Percentiles rank a stretch among this genome's conserved stretches.
Conservation (phyloP, 2,888 invertebrate genomes). For the Melieria crassipennis region DNA sequence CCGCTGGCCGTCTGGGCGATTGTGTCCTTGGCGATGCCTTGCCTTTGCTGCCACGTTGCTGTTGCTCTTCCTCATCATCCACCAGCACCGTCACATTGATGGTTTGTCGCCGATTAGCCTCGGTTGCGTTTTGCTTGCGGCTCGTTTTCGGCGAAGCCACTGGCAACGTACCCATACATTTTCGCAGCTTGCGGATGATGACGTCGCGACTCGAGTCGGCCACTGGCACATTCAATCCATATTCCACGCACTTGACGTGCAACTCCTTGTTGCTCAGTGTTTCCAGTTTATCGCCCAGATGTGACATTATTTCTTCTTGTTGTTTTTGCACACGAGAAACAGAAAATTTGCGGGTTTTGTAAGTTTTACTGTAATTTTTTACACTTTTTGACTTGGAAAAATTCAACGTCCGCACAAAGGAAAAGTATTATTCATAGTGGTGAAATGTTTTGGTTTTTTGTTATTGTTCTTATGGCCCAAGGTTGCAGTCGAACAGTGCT, state of each 20-base stretch:
- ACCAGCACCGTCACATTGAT: conserved; percentile 23
- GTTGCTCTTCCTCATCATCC: conserved; percentile 11
- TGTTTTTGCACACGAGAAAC: not conserved
- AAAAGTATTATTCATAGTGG: conserved; percentile 18
- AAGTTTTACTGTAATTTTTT: not conserved
- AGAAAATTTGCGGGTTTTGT: not conserved
- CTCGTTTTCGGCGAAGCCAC: conserved; percentile 39
- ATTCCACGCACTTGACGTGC: conserved; percentile 54
- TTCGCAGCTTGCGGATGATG: conserved; percentile 54
- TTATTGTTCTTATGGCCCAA: conserved; percentile 6
- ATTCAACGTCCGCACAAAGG: not conserved
- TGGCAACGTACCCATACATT: conserved; percentile 49
- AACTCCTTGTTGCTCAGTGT: conserved; percentile 56
- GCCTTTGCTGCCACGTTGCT: not conserved
- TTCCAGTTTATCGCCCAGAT: conserved; percentile 46
- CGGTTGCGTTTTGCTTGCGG: conserved; percentile 3
- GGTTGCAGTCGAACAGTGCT: conserved; percentile 13
- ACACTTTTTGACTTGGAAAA: not conserved
- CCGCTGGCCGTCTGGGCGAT: conserved; percentile 32
- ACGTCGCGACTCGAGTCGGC: conserved; percentile 60
- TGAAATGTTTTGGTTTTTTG: conserved; percentile 25
- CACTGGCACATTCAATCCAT: conserved; percentile 61
- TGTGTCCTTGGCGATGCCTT: conserved; percentile 44
- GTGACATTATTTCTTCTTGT: conserved; percentile 15
- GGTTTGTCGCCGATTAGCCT: conserved; percentile 14